phyloP scores from a whole-genome alignment of 2,797 vertebrate genomes.

The Enteromius anoplus region DNA sequence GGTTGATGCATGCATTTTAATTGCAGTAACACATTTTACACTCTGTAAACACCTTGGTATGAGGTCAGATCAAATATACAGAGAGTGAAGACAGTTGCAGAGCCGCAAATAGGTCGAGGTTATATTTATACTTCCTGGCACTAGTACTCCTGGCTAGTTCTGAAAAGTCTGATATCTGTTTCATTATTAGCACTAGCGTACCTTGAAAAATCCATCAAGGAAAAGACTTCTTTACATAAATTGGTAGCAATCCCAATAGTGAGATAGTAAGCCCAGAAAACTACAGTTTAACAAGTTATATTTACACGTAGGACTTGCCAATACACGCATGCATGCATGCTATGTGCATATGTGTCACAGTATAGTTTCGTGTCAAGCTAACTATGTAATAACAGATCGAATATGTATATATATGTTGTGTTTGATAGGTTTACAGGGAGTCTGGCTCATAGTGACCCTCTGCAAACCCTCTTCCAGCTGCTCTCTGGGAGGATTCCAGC shows the following conservation, averaged over 20 bases:
- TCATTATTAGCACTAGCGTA: background rate
- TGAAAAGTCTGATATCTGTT: background rate
- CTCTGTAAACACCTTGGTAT: slow-evolving; percentile 26
- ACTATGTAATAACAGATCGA: background rate
- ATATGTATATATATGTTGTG: slow-evolving; percentile 38
- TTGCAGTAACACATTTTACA: slow-evolving; percentile 27
- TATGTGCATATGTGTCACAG: background rate
- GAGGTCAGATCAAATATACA: slow-evolving; percentile 22
- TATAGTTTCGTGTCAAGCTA: background rate
- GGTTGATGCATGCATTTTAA: slow-evolving; percentile 19
- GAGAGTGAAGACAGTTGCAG: slow-evolving; percentile 17
- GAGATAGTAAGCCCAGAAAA: background rate
- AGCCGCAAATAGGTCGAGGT: slow-evolving; percentile 16
- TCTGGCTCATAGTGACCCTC: slow-evolving; percentile 81
- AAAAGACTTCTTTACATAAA: background rate
- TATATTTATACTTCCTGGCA: slow-evolving; percentile 11
- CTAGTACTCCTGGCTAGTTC: slow-evolving; percentile 19
- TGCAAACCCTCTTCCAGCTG: slow-evolving; percentile 93
- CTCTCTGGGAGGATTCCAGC: slow-evolving; percentile 87
- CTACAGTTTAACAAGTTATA: background rate
- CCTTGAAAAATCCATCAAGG: background rate
- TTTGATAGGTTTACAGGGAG: slow-evolving; percentile 87
- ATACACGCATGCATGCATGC: background rate
- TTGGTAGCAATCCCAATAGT: background rate
- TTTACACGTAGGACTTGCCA: background rate